Evolutionary conservation across 2,888 invertebrate genomes (phyloP), one percentile per base, ranked within the genome.

Genomic region (Hirudinaria manillensis): DNA sequence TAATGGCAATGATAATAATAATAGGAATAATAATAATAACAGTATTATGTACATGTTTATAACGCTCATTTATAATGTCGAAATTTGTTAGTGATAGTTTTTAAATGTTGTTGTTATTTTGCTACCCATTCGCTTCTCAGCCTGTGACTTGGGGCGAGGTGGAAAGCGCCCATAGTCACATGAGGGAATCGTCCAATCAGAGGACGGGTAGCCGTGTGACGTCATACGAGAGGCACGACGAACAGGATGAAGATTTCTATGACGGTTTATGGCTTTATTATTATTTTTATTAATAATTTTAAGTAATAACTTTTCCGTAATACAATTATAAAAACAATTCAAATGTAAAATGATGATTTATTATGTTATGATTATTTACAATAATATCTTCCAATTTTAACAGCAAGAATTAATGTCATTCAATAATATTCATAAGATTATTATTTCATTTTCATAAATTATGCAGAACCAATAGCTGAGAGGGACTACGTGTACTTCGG

Each of bases 61-160:
- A n/a, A n/a, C n/a, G n/a, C n/a, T n/a, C n/a, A n/a, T n/a, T n/a
- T n/a, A n/a, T n/a, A n/a, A n/a, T n/a, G n/a, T n/a, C n/a, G n/a
- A n/a, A n/a, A n/a, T n/a, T n/a, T n/a, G n/a, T n/a, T n/a, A n/a
- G n/a, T n/a, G n/a, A n/a, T n/a, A n/a, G n/a, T n/a, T n/a, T n/a
- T n/a, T n/a, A n/a, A n/a, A n/a, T n/a, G n/a, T n/a, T n/a, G n/a
- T 56, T 56, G 6, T 56, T 24, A 56, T 67, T 67, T 6, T 27
- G 7, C 3, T 21, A 24, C 24, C 7, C 29, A 13, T 13, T 67
- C 13, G 24, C 67, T 34, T 32, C 34, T 68, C 68, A 68, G 68
- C 68, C 68, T n/a, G 68, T 68, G 32, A 68, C 68, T 29, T 68
- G 68, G 68, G 36, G 68, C 7, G 68, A 68, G n/a, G 29, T 68